phyloP scores from a whole-genome alignment of 2,113 vertebrate genomes.

The Tamias sibiricus region DNA sequence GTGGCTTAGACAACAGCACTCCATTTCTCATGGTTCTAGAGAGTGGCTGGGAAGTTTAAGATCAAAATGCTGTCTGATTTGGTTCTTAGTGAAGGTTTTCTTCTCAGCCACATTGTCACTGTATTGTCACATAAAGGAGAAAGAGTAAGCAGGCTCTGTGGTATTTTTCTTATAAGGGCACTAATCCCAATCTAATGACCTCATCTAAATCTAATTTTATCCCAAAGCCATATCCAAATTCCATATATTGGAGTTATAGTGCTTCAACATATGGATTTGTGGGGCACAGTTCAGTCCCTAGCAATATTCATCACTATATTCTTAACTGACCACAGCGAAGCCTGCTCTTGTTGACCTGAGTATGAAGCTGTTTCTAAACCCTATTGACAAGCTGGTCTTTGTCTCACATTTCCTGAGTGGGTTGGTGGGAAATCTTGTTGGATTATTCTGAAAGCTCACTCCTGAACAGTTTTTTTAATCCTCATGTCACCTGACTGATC shows the following conservation, averaged over 20 bases:
- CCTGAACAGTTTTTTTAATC: not conserved
- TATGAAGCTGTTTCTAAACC: not conserved
- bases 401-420: not conserved
- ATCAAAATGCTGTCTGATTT: not conserved
- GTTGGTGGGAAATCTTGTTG: not conserved
- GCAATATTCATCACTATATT: not conserved
- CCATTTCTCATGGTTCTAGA: not conserved
- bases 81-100: not conserved
- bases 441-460: not conserved
- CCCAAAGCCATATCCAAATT: not conserved
- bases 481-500: not conserved
- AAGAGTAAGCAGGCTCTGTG: not conserved
- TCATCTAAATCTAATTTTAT: not conserved
- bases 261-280: not conserved
- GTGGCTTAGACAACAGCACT: not conserved
- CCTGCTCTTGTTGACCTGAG: not conserved
- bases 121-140: not conserved
- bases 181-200: not conserved
- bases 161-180: not conserved
- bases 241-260: not conserved
- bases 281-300: not conserved
- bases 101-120: not conserved
- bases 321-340: accelerated
- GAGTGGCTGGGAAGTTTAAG: not conserved
- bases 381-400: not conserved